Conservation (phyloP, 2,113 vertebrate species). For the Guaruba guarouba region DNA sequence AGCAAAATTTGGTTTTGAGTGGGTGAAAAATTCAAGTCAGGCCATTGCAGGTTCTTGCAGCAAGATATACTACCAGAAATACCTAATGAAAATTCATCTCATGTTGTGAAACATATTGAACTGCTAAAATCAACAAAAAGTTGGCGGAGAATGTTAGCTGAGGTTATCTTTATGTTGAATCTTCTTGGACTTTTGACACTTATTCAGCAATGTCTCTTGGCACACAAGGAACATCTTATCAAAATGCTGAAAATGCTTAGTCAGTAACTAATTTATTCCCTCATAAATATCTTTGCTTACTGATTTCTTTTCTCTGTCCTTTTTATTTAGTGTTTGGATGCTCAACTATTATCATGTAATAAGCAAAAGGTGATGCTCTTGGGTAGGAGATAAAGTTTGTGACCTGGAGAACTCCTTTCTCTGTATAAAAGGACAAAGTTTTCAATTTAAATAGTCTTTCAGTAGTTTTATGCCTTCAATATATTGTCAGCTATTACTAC, state of each 20-base stretch:
- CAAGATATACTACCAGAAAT: background rate
- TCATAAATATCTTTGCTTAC: background rate
- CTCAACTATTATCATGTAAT: background rate
- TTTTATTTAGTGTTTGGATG: background rate
- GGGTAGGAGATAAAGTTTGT: background rate
- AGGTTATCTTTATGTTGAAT: conserved; percentile 63
- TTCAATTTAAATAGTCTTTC: background rate
- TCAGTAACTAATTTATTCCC: conserved; percentile 27
- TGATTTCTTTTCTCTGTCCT: background rate
- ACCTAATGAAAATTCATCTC: conserved; percentile 56
- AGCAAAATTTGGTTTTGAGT: background rate
- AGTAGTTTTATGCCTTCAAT: background rate
- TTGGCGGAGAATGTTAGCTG: conserved; percentile 54
- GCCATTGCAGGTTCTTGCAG: conserved; percentile 6
- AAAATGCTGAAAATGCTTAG: conserved; percentile 36
- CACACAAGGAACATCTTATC: conserved; percentile 44
- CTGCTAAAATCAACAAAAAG: conserved; percentile 61
- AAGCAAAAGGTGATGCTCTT: background rate
- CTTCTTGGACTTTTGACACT: conserved; percentile 68
- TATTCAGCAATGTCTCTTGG: conserved; percentile 59
- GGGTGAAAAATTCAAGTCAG: conserved; percentile 30
- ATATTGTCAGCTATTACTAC: background rate
- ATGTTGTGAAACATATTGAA: conserved; percentile 62
- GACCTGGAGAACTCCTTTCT: background rate
- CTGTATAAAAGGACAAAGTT: background rate